Percentiles rank a stretch among this genome's conserved stretches.
Conservation (phyloP, 2,888 invertebrate species). For the Iphiclides podalirius region DNA sequence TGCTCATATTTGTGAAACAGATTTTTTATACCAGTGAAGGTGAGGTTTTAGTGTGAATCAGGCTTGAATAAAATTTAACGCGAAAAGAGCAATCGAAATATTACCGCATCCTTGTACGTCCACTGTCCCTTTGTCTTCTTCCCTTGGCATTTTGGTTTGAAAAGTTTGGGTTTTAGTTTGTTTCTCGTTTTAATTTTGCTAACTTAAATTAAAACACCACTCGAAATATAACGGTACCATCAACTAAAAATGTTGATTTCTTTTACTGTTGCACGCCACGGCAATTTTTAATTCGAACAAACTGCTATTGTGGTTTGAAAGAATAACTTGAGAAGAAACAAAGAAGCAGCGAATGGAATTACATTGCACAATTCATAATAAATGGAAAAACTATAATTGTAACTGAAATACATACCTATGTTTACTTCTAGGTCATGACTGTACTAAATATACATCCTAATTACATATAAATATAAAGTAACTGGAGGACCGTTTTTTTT, state of each 20-base stretch:
- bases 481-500: too few species aligned
- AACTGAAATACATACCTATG: too few species aligned
- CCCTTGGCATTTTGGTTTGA: background rate
- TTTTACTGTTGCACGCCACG: constrained; percentile 5
- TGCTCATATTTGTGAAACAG: background rate
- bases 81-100: background rate
- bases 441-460: too few species aligned
- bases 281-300: constrained; percentile 14
- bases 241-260: constrained; percentile 8
- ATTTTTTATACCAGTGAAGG: background rate
- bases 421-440: too few species aligned
- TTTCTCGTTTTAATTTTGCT: constrained; percentile 8
- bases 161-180: constrained; percentile 7
- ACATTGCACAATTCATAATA: constrained; percentile 1
- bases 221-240: constrained; percentile 7
- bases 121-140: constrained; percentile 2
- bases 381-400: constrained; percentile 3
- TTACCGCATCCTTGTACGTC: background rate
- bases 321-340: constrained; percentile 3
- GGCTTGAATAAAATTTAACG: background rate
- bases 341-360: constrained; percentile 1
- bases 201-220: constrained; percentile 12
- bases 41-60: too few species aligned
- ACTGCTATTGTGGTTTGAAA: constrained; percentile 14
- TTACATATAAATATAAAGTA: too few species aligned